Evolutionary conservation across 2,113 vertebrate genomes (phyloP).

Genomic region (Spea multiplicata): DNA sequence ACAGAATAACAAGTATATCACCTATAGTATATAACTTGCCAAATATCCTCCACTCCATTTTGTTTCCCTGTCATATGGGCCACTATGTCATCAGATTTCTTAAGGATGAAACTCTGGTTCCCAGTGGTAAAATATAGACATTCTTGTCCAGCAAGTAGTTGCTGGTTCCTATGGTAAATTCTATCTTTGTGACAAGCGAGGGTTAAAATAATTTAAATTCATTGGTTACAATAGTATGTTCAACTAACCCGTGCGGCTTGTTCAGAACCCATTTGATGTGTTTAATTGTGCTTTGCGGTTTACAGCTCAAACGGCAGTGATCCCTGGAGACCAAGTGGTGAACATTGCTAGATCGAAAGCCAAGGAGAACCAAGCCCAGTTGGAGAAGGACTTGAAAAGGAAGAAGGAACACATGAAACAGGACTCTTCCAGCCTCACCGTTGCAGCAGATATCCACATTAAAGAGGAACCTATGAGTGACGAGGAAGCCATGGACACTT

Average conservation of each 20-base stretch:
- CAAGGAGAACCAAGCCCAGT: constrained; percentile 68
- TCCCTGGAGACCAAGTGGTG: constrained; percentile 85
- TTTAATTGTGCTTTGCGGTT: background rate
- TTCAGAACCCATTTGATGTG: background rate
- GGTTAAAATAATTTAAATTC: no score
- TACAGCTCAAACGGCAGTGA: constrained; percentile 62
- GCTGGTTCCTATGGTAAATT: no score
- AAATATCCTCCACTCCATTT: no score
- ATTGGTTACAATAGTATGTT: no score
- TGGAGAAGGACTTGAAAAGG: constrained; percentile 77
- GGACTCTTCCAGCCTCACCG: background rate
- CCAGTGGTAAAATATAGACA: no score
- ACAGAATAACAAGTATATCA: no score
- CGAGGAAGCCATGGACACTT: constrained; percentile 84
- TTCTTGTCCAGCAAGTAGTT: no score
- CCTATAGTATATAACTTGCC: no score
- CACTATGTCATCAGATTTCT: no score
- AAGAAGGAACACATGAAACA: constrained; percentile 61
- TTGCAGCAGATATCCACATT: constrained; percentile 58
- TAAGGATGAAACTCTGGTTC: no score
- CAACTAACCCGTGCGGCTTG: background rate
- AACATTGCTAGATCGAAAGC: constrained; percentile 76
- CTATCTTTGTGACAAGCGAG: no score
- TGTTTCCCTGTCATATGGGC: no score
- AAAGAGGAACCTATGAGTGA: constrained; percentile 75